phyloP scores from a whole-genome alignment of 2,888 invertebrate species.

The Lypha dubia region DNA sequence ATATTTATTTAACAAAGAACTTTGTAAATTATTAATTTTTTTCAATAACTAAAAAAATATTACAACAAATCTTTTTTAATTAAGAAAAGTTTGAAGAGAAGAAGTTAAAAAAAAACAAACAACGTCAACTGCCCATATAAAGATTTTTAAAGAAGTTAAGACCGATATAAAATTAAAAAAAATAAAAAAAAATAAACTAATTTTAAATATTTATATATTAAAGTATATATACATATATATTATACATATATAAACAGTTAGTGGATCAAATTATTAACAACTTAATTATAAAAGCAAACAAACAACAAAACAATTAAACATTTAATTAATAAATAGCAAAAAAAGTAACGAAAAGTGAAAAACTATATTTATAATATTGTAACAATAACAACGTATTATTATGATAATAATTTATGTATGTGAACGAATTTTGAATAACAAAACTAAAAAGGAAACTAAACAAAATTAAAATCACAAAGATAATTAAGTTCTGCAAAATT shows the following conservation, averaged over 20 bases:
- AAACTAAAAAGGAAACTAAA: slow-evolving; percentile 41
- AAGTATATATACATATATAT: slow-evolving; percentile 28
- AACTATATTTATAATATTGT: slow-evolving; percentile 64
- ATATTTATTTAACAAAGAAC: slow-evolving; percentile 47
- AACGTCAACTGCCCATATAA: slow-evolving; percentile 76
- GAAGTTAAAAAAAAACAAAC: slow-evolving; percentile 63
- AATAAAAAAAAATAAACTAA: slow-evolving; percentile 53
- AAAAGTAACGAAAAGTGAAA: slow-evolving; percentile 33
- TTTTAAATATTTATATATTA: slow-evolving; percentile 58
- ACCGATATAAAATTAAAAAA: slow-evolving; percentile 62
- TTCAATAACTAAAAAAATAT: slow-evolving; percentile 53
- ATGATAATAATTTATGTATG: slow-evolving; percentile 73
- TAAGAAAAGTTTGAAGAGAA: slow-evolving; percentile 51
- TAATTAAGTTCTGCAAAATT: background rate
- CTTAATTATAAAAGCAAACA: slow-evolving; percentile 49
- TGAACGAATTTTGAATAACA: slow-evolving; percentile 73
- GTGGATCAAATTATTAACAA: slow-evolving; percentile 70
- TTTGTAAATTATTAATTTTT: slow-evolving; percentile 65
- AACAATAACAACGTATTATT: slow-evolving; percentile 72
- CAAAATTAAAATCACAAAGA: slow-evolving; percentile 29
- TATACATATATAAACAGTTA: slow-evolving; percentile 63
- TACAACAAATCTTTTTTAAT: slow-evolving; percentile 60
- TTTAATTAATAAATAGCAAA: slow-evolving; percentile 58
- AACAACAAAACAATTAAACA: slow-evolving; percentile 61
- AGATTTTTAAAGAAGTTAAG: slow-evolving; percentile 73